Evolutionary conservation across 2,888 invertebrate species (phyloP), one percentile per base, ranked within the genome.

Genomic region (Rhagium mordax): DNA sequence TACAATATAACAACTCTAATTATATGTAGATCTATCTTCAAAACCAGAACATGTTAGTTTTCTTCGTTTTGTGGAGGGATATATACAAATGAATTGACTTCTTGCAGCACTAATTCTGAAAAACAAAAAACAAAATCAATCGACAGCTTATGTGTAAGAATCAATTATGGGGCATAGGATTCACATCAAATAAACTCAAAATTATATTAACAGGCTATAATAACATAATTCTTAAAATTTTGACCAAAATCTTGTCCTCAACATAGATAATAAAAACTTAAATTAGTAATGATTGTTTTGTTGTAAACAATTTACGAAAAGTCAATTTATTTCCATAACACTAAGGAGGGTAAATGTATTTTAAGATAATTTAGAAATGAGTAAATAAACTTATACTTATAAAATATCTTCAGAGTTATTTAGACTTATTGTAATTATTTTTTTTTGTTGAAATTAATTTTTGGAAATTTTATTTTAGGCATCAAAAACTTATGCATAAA

Each of bases 81-180:
- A 79, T 84, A 85, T 51, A 82, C 92, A 88, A 96, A 96, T 81
- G 93, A 94, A 60, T 93, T 90, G 60, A 95, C 94, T 89, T 96
- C 96, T 82, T 94, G 92, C 88, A 94, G 94, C 64, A 96, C 94
- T 65, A 95, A 89, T 81, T 96, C 94, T 94, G 89, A 57, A 90
- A 91, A 78, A 78, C 72, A 71, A 75, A 76, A 64, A 18, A 59
- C 10, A 27, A 15, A 29, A 27, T 16, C 16, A 51, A 20, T 51
- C 2, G 8, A 20, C 2, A n/a, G n/a, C n/a, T n/a, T n/a, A n/a
- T n/a, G n/a, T n/a, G n/a, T n/a, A n/a, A n/a, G n/a, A n/a, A n/a
- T n/a, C n/a, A n/a, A n/a, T n/a, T n/a, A n/a, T n/a, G n/a, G n/a
- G n/a, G n/a, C n/a, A n/a, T n/a, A n/a, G n/a, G n/a, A n/a, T n/a